These are phyloP conservation scores for Orthonychiurus folsomi DNA, from an alignment of 2,888 invertebrate species.

Conservation along the genomic window DNA sequence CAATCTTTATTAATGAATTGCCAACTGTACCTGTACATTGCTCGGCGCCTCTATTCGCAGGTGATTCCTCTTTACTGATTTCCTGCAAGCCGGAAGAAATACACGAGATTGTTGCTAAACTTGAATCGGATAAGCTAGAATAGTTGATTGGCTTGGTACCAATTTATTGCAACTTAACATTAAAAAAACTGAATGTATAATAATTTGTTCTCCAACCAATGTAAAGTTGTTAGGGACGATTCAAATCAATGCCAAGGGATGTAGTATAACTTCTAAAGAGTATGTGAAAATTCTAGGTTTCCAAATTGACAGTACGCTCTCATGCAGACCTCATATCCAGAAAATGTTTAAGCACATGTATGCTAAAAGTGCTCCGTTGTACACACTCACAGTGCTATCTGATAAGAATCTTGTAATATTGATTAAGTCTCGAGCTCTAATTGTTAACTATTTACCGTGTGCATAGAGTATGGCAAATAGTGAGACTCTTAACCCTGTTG, in stretches of 20 bases:
- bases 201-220: background rate
- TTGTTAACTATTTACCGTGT: background rate
- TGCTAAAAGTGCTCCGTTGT: background rate
- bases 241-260: background rate
- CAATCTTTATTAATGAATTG: conserved; percentile 3
- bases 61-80: background rate
- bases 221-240: background rate
- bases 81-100: background rate
- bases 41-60: background rate
- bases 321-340: background rate
- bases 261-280: background rate
- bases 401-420: background rate
- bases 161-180: background rate
- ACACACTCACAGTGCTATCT: background rate
- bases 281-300: background rate
- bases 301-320: background rate
- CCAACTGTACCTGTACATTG: background rate
- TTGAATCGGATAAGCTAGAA: background rate
- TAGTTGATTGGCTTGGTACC: background rate
- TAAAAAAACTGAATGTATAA: background rate
- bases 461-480: background rate
- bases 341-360: background rate
- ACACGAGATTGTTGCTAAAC: background rate
- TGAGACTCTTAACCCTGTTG: background rate
- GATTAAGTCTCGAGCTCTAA: background rate